Conservation (phyloP, 2,888 invertebrate genomes). For the Trachelus troglodyta region DNA sequence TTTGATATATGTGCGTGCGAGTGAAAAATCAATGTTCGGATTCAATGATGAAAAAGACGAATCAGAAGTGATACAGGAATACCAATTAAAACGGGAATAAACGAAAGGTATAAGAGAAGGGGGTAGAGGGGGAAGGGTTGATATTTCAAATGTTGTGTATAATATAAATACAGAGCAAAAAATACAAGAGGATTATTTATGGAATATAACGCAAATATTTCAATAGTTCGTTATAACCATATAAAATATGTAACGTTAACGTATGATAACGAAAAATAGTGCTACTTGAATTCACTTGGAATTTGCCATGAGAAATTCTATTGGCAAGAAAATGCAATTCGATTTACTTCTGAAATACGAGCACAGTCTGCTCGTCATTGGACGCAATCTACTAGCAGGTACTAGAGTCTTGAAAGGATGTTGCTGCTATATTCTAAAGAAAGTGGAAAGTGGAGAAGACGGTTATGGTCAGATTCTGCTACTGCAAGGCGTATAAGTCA, state of each 20-base stretch:
- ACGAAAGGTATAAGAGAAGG: neutral
- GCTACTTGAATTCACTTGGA: neutral
- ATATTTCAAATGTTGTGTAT: neutral
- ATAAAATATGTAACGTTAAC: neutral
- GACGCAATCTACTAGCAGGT: neutral
- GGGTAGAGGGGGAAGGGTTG: neutral
- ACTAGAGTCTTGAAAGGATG: neutral
- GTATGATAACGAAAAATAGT: neutral
- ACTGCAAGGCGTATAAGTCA: neutral
- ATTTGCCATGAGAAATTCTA: neutral
- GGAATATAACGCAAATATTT: neutral
- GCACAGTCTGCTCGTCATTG: neutral
- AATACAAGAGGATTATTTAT: neutral
- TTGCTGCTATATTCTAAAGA: neutral
- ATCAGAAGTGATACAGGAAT: neutral
- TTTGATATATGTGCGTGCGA: neutral
- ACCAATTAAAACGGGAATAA: neutral
- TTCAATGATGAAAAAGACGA: neutral
- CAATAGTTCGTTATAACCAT: no score
- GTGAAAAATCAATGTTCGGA: neutral
- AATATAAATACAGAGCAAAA: neutral
- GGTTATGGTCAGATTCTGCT: neutral
- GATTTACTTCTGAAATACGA: neutral
- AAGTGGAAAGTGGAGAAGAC: neutral
- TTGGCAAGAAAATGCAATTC: neutral